phyloP scores from a whole-genome alignment of 1,140 invertebrate genomes.

The Oreohelix idahoensis region DNA sequence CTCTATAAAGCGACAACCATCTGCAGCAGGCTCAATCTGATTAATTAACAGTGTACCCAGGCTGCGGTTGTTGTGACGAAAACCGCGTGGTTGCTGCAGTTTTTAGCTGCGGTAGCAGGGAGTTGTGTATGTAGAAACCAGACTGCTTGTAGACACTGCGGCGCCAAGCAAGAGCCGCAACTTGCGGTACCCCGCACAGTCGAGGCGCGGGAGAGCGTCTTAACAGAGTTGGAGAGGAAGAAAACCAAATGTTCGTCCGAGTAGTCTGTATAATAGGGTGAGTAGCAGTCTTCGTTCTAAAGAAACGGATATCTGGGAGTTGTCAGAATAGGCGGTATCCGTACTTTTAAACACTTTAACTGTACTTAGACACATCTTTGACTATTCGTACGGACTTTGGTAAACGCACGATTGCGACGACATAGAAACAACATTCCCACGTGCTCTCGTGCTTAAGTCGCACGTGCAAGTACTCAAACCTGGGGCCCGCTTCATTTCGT shows the following conservation, averaged over 20 bases:
- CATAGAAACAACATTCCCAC: not conserved
- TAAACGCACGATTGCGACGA: not conserved
- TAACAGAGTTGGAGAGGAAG: not conserved
- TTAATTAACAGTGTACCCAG: not conserved
- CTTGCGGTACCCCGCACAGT: not conserved
- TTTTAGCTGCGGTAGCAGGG: not conserved
- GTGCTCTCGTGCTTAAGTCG: not conserved
- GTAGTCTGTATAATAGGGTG: not conserved
- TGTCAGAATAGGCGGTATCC: not conserved
- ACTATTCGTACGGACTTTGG: not conserved
- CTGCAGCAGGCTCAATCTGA: not conserved
- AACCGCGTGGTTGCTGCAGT: not conserved
- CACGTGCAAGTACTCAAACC: constrained; percentile 7
- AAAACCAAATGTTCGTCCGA: not conserved
- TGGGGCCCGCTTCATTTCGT: not conserved
- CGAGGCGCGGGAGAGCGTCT: not conserved
- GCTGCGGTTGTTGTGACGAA: constrained; percentile 1
- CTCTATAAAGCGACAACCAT: not conserved
- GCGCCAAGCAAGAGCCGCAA: constrained; percentile 26
- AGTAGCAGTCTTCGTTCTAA: not conserved
- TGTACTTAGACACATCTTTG: not conserved
- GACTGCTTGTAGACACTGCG: constrained; percentile 5
- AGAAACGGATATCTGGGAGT: not conserved
- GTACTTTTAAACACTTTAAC: not conserved
- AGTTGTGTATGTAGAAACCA: constrained; percentile 14